These are phyloP conservation scores for Huso huso DNA, from an alignment of 2,797 vertebrate species.

Conservation along the genomic window DNA sequence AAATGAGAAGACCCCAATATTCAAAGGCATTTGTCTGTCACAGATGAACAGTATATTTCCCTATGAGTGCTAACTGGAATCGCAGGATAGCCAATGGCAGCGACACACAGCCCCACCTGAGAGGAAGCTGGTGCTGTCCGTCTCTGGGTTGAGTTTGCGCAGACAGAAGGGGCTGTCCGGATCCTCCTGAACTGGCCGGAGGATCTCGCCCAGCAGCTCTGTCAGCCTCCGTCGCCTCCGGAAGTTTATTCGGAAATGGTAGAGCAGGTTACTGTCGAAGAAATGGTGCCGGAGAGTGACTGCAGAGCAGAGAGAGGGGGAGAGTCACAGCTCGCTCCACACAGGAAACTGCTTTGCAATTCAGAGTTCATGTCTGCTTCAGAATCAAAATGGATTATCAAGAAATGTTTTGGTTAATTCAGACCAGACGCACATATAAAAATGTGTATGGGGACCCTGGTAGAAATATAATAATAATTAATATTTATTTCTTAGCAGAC, in stretches of 20 bases:
- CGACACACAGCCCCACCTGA: slow-evolving; percentile 52
- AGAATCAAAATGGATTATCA: too few species aligned
- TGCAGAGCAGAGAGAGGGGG: slow-evolving; percentile 36
- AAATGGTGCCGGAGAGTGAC: slow-evolving; percentile 70
- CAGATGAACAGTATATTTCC: too few species aligned
- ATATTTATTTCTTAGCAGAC: too few species aligned
- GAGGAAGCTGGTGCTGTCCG: slow-evolving; percentile 56
- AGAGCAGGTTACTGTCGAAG: slow-evolving; percentile 72
- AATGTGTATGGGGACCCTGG: background rate
- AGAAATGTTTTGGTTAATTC: too few species aligned
- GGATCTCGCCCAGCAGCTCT: slow-evolving; percentile 59
- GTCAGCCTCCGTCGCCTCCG: slow-evolving; percentile 61
- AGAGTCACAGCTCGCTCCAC: background rate
- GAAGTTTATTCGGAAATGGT: slow-evolving; percentile 80
- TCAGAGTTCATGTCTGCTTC: too few species aligned
- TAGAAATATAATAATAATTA: too few species aligned
- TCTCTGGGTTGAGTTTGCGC: slow-evolving; percentile 48
- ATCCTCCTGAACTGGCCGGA: slow-evolving; percentile 44
- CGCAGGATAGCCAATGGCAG: background rate
- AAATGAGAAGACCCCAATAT: too few species aligned
- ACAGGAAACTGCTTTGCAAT: background rate
- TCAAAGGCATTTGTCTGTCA: too few species aligned
- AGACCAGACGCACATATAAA: too few species aligned
- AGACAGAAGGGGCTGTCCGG: slow-evolving; percentile 69
- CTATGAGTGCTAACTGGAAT: background rate